phyloP scores from a whole-genome alignment of 2,888 invertebrate species.

The Apamea monoglypha region DNA sequence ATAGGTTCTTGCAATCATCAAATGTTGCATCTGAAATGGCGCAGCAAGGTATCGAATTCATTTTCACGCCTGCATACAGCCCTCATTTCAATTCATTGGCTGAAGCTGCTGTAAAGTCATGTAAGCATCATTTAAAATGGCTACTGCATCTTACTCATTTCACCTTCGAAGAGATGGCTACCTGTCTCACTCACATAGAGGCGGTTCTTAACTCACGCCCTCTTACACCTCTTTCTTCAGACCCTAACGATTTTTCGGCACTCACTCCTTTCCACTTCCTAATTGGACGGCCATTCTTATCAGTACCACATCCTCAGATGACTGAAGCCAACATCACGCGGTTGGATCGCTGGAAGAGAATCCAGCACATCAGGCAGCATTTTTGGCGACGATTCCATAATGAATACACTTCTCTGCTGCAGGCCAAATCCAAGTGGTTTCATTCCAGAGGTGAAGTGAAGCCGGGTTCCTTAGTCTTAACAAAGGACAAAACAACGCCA shows the following conservation, averaged over 20 bases:
- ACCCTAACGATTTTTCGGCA: not conserved
- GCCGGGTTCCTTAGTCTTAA: not conserved
- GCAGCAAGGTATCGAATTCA: not conserved
- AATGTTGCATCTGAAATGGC: not conserved
- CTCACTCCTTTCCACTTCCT: not conserved
- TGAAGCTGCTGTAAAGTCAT: not conserved
- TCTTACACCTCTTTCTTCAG: not conserved
- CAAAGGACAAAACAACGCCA: not conserved
- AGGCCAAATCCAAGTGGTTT: not conserved
- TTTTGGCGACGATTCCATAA: not conserved
- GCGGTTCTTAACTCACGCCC: not conserved
- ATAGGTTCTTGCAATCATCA: not conserved
- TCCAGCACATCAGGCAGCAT: not conserved
- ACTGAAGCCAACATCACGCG: not conserved
- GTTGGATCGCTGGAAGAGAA: not conserved
- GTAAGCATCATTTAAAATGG: not conserved
- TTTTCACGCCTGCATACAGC: not conserved
- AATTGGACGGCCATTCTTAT: not conserved
- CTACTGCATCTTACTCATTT: not conserved
- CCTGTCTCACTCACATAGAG: not conserved
- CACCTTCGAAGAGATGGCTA: not conserved
- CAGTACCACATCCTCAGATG: constrained; percentile 3
- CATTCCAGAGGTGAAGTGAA: not conserved
- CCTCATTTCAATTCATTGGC: not conserved
- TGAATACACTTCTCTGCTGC: not conserved